Evolutionary conservation across 2,888 invertebrate species (phyloP).

Genomic region (Diabrotica balteata): DNA sequence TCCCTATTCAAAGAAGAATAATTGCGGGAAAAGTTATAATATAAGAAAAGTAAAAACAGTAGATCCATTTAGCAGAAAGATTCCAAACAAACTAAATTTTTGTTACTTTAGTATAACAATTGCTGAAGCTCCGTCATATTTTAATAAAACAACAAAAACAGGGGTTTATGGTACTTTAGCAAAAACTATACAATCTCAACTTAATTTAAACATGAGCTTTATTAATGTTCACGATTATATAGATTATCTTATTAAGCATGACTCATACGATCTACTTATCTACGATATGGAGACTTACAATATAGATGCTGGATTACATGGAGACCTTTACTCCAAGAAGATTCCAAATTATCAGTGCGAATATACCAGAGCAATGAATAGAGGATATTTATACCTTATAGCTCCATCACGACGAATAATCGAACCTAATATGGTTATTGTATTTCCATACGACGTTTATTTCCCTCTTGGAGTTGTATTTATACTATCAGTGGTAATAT

Average conservation of each 20-base stretch:
- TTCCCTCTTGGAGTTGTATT: neutral
- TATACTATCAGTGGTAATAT: neutral
- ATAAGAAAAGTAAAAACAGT: neutral
- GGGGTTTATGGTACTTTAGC: neutral
- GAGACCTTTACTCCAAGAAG: neutral
- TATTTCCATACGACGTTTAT: constrained; percentile 1
- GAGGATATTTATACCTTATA: neutral
- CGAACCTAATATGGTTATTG: neutral
- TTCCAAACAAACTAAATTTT: constrained; percentile 1
- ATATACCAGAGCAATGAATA: neutral
- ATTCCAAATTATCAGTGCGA: constrained; percentile 2
- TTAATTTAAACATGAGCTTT: neutral
- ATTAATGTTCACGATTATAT: neutral
- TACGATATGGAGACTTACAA: constrained; percentile 5
- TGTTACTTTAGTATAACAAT: constrained; percentile 7
- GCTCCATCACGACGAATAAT: constrained; percentile 10
- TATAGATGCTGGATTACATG: neutral
- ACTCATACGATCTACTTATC: neutral
- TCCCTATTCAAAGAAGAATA: too few species aligned
- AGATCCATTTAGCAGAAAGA: constrained; percentile 1
- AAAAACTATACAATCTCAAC: neutral
- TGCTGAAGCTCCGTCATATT: neutral
- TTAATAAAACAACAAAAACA: constrained; percentile 2
- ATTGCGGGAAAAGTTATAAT: neutral
- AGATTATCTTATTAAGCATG: neutral